Conservation (phyloP, 2,797 vertebrate species). For the Urophycis tenuis region DNA sequence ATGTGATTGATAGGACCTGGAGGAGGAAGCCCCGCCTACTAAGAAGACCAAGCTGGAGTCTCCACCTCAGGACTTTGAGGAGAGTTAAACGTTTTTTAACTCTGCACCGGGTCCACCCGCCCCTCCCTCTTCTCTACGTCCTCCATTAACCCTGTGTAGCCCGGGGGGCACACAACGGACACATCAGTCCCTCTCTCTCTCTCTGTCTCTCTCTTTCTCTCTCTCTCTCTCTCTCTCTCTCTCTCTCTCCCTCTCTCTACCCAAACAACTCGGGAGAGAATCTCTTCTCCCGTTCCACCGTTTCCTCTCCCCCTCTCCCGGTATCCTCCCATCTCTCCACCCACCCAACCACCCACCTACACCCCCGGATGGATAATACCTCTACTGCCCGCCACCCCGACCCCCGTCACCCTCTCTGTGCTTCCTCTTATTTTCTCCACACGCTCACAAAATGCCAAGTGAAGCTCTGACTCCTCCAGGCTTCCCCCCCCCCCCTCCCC, state of each 20-base stretch:
- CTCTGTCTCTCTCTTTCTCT: background rate
- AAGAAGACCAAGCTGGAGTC: constrained; percentile 93
- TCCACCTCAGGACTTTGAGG: constrained; percentile 84
- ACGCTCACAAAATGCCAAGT: constrained; percentile 62
- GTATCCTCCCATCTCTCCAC: constrained; percentile 23
- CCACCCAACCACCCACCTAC: background rate
- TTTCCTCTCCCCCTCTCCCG: constrained; percentile 17
- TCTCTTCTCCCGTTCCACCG: background rate
- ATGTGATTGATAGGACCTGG: constrained; percentile 73
- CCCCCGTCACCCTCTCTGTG: constrained; percentile 52
- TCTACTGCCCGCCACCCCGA: constrained; percentile 39
- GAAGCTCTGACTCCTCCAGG: constrained; percentile 46
- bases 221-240: constrained; percentile 37
- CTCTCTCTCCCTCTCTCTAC: constrained; percentile 14
- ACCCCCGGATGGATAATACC: constrained; percentile 7
- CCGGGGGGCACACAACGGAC: background rate
- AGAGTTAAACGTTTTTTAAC: constrained; percentile 76
- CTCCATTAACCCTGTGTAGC: background rate
- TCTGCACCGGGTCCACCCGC: constrained; percentile 24
- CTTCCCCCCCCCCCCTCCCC: constrained; percentile 36
- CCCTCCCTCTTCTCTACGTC: constrained; percentile 43
- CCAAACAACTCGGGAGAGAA: constrained; percentile 51
- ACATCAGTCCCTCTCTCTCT: background rate
- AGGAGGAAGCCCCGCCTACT: constrained; percentile 80
- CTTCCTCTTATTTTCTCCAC: constrained; percentile 57